A percentile compares a stretch with the other conserved stretches of the same genome.
These are phyloP conservation scores for Drosophila emarginata DNA, from an alignment of 2,888 invertebrate genomes.

Conservation along the genomic window DNA sequence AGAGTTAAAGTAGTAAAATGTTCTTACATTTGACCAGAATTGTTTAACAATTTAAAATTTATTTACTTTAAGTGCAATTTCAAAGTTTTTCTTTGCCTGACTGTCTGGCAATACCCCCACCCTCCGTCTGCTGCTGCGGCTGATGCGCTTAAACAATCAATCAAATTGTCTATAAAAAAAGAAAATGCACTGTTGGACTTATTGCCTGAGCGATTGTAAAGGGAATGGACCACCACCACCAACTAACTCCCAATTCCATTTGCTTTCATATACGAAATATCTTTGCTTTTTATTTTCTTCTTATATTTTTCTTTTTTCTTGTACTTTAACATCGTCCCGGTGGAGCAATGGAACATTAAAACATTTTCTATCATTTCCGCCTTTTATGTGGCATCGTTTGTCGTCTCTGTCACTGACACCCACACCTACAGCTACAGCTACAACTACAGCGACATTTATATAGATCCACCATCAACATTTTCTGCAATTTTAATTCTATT, in stretches of 20 bases:
- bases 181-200: slow-evolving; percentile 36
- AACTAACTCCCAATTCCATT: not conserved
- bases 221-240: not conserved
- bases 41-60: slow-evolving; percentile 24
- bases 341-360: slow-evolving; percentile 62
- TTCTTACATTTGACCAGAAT: no score
- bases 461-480: slow-evolving; percentile 40
- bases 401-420: slow-evolving; percentile 27
- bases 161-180: slow-evolving; percentile 57
- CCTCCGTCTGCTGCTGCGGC: slow-evolving; percentile 14
- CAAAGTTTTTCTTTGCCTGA: not conserved
- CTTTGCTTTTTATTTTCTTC: not conserved
- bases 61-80: slow-evolving; percentile 39
- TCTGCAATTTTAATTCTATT: slow-evolving; percentile 69
- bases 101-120: not conserved
- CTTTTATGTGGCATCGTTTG: slow-evolving; percentile 52
- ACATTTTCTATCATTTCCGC: slow-evolving; percentile 74
- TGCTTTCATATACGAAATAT: not conserved
- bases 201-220: slow-evolving; percentile 20
- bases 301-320: not conserved
- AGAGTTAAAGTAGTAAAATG: not conserved
- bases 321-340: not conserved
- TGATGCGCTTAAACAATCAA: slow-evolving; percentile 60
- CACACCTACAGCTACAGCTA: not conserved
- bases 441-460: not conserved